A percentile compares a stretch with the other conserved stretches of the same genome.
These are phyloP conservation scores for Grapholita molesta DNA, from an alignment of 1,140 invertebrate genomes.

Conservation along the genomic window DNA sequence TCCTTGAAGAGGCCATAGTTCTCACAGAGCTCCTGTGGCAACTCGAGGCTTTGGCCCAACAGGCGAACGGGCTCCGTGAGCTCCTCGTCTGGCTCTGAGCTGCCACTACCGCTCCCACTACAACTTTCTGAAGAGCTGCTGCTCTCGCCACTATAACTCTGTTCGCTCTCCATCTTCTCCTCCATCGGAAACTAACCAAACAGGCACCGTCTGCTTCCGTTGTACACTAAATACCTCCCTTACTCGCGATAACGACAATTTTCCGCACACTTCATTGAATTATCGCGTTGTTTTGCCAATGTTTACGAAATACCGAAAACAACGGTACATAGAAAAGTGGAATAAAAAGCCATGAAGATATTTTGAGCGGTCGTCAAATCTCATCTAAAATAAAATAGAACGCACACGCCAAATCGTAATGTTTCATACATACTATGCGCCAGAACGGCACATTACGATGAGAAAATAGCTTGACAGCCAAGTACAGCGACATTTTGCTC, in stretches of 20 bases:
- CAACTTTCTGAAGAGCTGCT: constrained; percentile 64
- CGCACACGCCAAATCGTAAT: constrained; percentile 67
- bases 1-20: constrained; percentile 82
- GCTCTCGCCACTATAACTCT: constrained; percentile 64
- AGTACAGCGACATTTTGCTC: constrained; percentile 74
- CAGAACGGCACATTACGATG: constrained; percentile 75
- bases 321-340: constrained; percentile 46
- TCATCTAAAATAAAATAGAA: constrained; percentile 76
- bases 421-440: constrained; percentile 76
- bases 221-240: constrained; percentile 35
- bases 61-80: constrained; percentile 75
- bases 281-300: constrained; percentile 65
- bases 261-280: constrained; percentile 57
- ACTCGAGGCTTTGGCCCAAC: constrained; percentile 73
- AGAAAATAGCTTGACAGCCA: constrained; percentile 78
- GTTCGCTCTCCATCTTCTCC: constrained; percentile 69
- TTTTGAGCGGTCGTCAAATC: constrained; percentile 70
- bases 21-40: constrained; percentile 82
- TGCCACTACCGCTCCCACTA: constrained; percentile 38
- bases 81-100: constrained; percentile 75
- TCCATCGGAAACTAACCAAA: constrained; percentile 36
- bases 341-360: constrained; percentile 62
- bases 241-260: constrained; percentile 29
- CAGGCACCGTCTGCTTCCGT: constrained; percentile 13
- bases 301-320: constrained; percentile 67